Evolutionary conservation across 2,113 vertebrate genomes (phyloP).

Genomic region (Thermophis baileyi): DNA sequence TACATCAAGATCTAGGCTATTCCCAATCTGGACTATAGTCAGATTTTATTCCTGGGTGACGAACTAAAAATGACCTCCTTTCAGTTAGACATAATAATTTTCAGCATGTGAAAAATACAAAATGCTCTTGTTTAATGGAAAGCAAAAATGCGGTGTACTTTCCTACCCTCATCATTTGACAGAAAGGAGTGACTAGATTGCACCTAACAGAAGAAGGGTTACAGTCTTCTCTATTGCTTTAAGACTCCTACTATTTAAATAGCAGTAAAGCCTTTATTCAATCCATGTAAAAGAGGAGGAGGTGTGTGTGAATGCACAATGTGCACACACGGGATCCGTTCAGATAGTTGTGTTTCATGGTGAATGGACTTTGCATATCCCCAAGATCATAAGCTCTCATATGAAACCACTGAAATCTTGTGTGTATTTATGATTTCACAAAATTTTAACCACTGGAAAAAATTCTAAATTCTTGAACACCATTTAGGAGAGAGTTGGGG

Average conservation of each 20-base stretch:
- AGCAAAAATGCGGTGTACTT: neutral
- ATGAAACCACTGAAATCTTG: neutral
- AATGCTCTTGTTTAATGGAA: slow-evolving; percentile 8
- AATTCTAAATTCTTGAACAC: neutral
- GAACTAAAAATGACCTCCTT: slow-evolving; percentile 36
- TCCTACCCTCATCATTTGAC: neutral
- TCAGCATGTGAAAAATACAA: slow-evolving; percentile 29
- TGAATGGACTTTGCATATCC: neutral
- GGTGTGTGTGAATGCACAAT: neutral
- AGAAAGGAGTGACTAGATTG: neutral
- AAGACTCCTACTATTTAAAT: fast-evolving
- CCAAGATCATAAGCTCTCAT: neutral
- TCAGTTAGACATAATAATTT: neutral
- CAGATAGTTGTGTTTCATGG: neutral
- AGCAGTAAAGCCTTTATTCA: slow-evolving; percentile 2
- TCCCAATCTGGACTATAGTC: slow-evolving; percentile 46
- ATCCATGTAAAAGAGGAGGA: neutral
- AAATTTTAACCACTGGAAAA: neutral
- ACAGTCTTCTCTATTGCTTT: neutral
- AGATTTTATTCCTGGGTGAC: slow-evolving; percentile 9
- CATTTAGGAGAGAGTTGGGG: neutral
- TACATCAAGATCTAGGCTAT: slow-evolving; percentile 27
- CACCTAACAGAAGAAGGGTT: fast-evolving
- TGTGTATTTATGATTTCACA: neutral
- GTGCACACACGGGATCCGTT: neutral